These are phyloP conservation scores for Lagorchestes hirsutus DNA, from an alignment of 2,797 vertebrate species.

Conservation along the genomic window DNA sequence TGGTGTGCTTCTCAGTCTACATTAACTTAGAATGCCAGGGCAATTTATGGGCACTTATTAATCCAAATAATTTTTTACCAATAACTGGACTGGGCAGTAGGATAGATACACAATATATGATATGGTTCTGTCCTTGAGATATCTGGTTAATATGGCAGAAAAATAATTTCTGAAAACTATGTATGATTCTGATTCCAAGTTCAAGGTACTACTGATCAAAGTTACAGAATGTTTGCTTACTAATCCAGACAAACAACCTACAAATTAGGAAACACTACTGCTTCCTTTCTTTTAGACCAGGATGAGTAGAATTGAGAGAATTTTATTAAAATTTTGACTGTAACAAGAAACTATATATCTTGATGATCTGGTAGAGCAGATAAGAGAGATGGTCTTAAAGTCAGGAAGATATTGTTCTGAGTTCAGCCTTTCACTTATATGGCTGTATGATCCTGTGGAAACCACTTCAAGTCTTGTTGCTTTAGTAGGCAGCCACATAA, in stretches of 20 bases:
- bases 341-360: conserved; percentile 6
- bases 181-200: not conserved
- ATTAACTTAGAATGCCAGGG: not conserved
- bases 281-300: not conserved
- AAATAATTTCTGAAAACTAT: not conserved
- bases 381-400: too few species aligned
- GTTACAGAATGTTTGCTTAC: not conserved
- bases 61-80: conserved; percentile 14
- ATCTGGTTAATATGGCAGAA: conserved; percentile 25
- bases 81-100: not conserved
- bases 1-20: not conserved
- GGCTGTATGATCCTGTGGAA: too few species aligned
- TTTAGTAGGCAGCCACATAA: too few species aligned
- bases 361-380: not conserved
- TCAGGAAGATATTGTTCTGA: too few species aligned
- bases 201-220: not conserved
- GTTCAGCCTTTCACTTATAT: too few species aligned
- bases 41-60: conserved; percentile 25
- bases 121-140: not conserved
- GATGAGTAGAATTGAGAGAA: conserved; percentile 6
- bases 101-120: conserved; percentile 3
- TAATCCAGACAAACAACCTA: not conserved
- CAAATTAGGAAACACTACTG: not conserved
- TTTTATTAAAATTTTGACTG: not conserved
- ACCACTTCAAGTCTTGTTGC: too few species aligned